Conservation (phyloP, 2,113 vertebrate species). For the Heterotilapia buettikoferi region DNA sequence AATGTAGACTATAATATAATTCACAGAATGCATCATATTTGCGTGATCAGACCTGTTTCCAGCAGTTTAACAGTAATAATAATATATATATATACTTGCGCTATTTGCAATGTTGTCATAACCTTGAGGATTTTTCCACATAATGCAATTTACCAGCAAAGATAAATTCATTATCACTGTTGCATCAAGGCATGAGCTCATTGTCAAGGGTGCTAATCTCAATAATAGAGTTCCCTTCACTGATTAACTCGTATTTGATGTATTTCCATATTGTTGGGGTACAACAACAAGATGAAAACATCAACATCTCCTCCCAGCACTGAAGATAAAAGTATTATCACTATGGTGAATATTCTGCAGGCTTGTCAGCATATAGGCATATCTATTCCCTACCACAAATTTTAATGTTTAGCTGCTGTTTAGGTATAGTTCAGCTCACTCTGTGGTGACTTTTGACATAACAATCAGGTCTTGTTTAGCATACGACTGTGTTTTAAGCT, state of each 20-base stretch:
- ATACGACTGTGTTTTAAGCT: not conserved
- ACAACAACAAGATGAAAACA: not conserved
- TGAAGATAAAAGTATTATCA: not conserved
- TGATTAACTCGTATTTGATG: not conserved
- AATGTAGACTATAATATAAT: not conserved
- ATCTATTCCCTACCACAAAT: not conserved
- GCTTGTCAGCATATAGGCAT: not conserved
- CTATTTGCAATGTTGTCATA: not conserved
- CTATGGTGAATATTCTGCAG: not conserved
- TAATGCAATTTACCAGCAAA: not conserved
- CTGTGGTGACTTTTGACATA: not conserved
- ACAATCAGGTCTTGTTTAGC: not conserved
- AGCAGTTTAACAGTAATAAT: not conserved
- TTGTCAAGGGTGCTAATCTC: not conserved
- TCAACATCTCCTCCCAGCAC: not conserved
- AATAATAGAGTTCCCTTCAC: not conserved
- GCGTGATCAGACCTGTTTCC: not conserved
- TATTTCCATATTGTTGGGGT: not conserved
- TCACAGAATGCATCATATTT: not conserved
- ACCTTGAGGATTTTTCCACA: not conserved
- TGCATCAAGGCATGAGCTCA: not conserved
- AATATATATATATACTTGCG: fast-evolving
- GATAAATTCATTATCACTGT: not conserved
- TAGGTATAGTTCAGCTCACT: not conserved
- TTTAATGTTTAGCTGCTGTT: not conserved